Conservation (phyloP, 2,888 invertebrate species). For the Parnassius smintheus region DNA sequence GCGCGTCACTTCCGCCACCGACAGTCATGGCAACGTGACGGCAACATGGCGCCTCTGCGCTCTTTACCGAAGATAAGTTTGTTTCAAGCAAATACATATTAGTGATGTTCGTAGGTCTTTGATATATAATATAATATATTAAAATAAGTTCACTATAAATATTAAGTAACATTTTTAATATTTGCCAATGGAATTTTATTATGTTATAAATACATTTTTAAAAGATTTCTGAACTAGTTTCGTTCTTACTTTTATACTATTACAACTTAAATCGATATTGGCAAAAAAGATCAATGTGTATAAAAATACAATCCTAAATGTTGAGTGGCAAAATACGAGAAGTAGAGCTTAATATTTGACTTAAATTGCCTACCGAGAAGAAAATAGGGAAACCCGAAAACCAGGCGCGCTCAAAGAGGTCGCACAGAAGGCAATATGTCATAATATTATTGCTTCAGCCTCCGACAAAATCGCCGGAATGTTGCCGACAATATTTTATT, state of each 20-base stretch:
- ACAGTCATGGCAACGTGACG: constrained; percentile 70
- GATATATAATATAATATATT: not conserved
- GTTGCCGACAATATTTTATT: constrained; percentile 73
- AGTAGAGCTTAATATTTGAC: constrained; percentile 11
- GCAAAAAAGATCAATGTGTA: too few species aligned
- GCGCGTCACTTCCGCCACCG: constrained; percentile 72
- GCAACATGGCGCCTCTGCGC: constrained; percentile 48
- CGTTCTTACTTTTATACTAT: too few species aligned
- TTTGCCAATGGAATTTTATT: too few species aligned
- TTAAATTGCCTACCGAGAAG: constrained; percentile 33
- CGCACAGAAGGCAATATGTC: constrained; percentile 69
- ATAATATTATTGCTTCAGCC: constrained; percentile 77
- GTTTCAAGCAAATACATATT: constrained; percentile 8
- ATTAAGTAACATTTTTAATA: too few species aligned
- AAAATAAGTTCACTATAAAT: too few species aligned
- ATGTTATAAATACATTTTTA: too few species aligned
- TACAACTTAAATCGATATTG: too few species aligned
- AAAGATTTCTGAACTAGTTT: too few species aligned
- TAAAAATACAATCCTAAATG: not conserved
- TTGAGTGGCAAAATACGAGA: not conserved
- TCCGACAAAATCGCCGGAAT: constrained; percentile 63
- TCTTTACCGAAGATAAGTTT: constrained; percentile 47
- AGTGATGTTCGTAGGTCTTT: not conserved
- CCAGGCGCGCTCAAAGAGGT: constrained; percentile 54
- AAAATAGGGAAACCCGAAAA: constrained; percentile 41